phyloP scores from a whole-genome alignment of 1,140 invertebrate species.

The Rhopalosiphum padi region DNA sequence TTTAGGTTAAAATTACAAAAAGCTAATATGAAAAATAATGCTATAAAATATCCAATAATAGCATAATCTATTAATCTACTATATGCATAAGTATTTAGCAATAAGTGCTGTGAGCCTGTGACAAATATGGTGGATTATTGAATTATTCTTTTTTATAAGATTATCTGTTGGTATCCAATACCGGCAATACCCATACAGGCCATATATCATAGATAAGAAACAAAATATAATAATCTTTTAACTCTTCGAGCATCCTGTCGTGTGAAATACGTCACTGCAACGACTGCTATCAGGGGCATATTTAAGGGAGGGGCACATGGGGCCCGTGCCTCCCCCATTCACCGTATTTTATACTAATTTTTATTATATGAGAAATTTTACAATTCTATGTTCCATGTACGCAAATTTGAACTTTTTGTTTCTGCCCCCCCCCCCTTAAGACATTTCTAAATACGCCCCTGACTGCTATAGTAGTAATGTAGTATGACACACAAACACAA shows the following conservation, averaged over 20 bases:
- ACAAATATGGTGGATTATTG: too few species aligned
- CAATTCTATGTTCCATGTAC: too few species aligned
- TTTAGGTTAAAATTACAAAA: neutral
- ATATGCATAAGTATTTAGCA: neutral
- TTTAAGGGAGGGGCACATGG: too few species aligned
- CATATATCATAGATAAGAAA: neutral
- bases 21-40: neutral
- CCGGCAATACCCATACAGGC: too few species aligned
- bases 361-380: too few species aligned
- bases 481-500: neutral
- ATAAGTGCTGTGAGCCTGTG: neutral
- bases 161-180: neutral
- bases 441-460: too few species aligned
- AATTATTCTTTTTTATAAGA: neutral
- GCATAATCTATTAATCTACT: too few species aligned
- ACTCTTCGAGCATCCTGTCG: neutral
- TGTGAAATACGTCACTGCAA: neutral
- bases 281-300: too few species aligned
- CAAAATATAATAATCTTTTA: neutral
- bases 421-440: too few species aligned
- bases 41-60: neutral
- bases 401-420: too few species aligned
- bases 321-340: too few species aligned
- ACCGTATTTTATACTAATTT: too few species aligned
- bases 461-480: neutral